Conservation (phyloP, 2,797 vertebrate species). For the Thalassophryne amazonica region DNA sequence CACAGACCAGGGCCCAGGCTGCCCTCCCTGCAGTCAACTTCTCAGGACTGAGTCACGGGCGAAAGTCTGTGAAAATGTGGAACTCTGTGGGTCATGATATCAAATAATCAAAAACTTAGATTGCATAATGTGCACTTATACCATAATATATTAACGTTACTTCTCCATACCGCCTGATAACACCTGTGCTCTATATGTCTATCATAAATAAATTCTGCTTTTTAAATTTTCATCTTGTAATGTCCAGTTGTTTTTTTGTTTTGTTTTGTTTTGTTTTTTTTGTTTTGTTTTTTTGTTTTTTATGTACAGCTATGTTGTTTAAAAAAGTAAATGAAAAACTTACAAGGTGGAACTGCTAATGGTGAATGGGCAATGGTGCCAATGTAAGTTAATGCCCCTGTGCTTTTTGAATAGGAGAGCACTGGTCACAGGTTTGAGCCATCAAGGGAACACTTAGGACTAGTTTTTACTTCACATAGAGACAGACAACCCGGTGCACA, state of each 20-base stretch:
- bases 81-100: constrained; percentile 63
- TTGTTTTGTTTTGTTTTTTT: constrained; percentile 72
- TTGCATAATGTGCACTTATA: constrained; percentile 91
- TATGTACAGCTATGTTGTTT: constrained; percentile 67
- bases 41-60: constrained; percentile 20
- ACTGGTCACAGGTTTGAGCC: constrained; percentile 54
- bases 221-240: no score
- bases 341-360: constrained; percentile 57
- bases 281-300: constrained; percentile 55
- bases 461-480: no score
- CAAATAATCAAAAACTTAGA: constrained; percentile 81
- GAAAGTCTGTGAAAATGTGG: constrained; percentile 35
- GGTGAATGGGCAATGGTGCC: constrained; percentile 37
- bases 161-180: constrained; percentile 69
- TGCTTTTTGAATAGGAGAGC: constrained; percentile 81
- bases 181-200: constrained; percentile 89
- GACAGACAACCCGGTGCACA: no score
- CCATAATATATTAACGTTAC: constrained; percentile 89
- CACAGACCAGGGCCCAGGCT: constrained; percentile 45
- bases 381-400: constrained; percentile 76
- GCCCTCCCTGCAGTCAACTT: constrained; percentile 12
- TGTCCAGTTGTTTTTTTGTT: no score
- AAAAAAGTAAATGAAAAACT: constrained; percentile 50
- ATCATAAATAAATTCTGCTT: constrained; percentile 90
- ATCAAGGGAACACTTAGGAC: constrained; percentile 33